Evolutionary conservation across 2,113 vertebrate genomes (phyloP), one percentile per base, ranked within the genome.

Genomic region (Chelonoidis abingdonii): DNA sequence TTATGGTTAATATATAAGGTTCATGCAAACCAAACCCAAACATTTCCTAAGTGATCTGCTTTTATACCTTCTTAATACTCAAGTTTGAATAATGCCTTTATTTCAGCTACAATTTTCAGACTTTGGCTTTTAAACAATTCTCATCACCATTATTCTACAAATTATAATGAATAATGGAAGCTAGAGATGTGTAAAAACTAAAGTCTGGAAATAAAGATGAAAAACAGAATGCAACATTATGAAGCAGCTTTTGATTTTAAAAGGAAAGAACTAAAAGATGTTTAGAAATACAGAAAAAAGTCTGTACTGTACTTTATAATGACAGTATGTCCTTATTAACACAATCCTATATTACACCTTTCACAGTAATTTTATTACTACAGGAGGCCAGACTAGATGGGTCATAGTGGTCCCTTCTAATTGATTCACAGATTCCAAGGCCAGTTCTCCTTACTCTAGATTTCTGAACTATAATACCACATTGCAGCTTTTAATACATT

Each of bases 31-130:
- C 80, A 53, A 80, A 38, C 17, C 92, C 17, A 76, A 95, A 89
- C 29, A 89, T 5, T 35, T 91, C 72, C 52, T 1, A 44, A 54
- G 21, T 65, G 29, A 65, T n/a, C 31, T 88, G 52, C 80, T 62
- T n/a, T 80, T 16, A 65, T 81, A 52, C 17, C 22, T 81, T 44
- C 53, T 56, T 4, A 38, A 17, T 38, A 50, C 38, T 22, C 4
- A 82, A 7, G 88, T 35, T 21, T 84, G 76, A 90, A 87, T 10
- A 49, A 14, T 2, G 1, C 27, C 80, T 49, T 83, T 84, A 90
- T 8, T 47, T 86, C 56, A 85, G 80, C 78, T 90, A 62, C 78
- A 88, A 89, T 82, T 84, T 90, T 93, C 75, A 92, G 24, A 87
- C 13, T 90, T 25, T 47, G 89, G 47, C 9, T 93, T 82, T 83